Evolutionary conservation across 35 echinoderm and acorn worm genomes (phyloP).

Genomic region (Apostichopus japonicus): DNA sequence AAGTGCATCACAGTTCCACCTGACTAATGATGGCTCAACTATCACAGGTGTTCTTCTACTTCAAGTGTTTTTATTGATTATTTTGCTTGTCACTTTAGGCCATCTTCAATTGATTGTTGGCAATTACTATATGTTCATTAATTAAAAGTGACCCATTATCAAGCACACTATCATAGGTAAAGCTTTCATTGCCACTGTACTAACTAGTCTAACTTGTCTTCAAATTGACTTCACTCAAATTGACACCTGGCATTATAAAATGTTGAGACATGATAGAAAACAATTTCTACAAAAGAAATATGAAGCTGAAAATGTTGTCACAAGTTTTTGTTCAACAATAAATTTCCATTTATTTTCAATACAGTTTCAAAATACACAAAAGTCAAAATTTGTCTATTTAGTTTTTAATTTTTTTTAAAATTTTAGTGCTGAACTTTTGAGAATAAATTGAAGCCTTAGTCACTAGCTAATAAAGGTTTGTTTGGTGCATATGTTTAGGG

Average conservation of each 20-base stretch:
- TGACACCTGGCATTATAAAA: not conserved
- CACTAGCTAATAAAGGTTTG: no score
- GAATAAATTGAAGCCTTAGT: no score
- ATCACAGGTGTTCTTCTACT: not conserved
- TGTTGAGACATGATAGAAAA: no score
- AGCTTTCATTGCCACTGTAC: not conserved
- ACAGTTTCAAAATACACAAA: no score
- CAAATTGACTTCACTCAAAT: not conserved
- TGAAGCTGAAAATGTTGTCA: no score
- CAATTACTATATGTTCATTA: conserved; percentile 18
- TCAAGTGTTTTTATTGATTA: conserved; percentile 11
- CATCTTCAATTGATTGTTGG: not conserved
- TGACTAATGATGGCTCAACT: not conserved
- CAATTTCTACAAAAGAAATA: no score
- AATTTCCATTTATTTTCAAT: no score
- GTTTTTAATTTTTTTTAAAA: no score
- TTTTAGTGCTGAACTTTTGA: no score
- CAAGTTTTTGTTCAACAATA: no score
- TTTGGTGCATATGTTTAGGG: no score
- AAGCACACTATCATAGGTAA: not conserved
- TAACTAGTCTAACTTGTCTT: not conserved
- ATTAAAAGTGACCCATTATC: conserved; percentile 30
- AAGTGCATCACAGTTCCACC: not conserved
- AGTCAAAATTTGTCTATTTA: no score
- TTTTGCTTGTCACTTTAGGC: not conserved